Percentiles rank a stretch among this genome's conserved stretches.
phyloP scores from a whole-genome alignment of 1,140 invertebrate species.

The Meloidogyne hapla region DNA sequence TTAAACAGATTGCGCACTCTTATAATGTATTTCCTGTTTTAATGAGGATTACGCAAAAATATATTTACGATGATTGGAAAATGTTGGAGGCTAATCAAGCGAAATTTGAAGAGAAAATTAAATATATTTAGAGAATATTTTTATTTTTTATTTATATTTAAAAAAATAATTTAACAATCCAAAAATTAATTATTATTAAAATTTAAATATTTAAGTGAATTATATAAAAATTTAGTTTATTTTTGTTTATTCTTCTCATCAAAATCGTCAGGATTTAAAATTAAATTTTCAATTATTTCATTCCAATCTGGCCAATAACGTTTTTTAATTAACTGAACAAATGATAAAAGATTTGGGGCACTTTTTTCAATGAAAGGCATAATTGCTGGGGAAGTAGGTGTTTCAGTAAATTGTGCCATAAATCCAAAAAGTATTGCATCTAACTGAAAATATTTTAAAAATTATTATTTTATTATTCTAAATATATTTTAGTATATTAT shows the following conservation, averaged over 20 bases:
- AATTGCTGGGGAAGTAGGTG: slow-evolving; percentile 34
- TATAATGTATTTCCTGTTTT: not conserved
- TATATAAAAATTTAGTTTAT: too few relatives aligned
- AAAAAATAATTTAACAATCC: too few relatives aligned
- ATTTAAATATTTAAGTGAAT: too few relatives aligned
- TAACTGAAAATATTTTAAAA: slow-evolving; percentile 54
- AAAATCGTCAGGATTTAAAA: slow-evolving; percentile 40
- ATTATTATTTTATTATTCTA: too few relatives aligned
- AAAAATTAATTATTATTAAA: too few relatives aligned
- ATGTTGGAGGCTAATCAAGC: not conserved
- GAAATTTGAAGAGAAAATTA: not conserved
- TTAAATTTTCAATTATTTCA: slow-evolving; percentile 36
- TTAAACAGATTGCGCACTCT: too few relatives aligned
- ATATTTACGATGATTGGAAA: not conserved
- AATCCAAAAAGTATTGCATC: slow-evolving; percentile 48
- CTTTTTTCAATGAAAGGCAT: slow-evolving; percentile 43
- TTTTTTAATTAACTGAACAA: slow-evolving; percentile 46
- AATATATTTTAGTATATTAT: too few relatives aligned
- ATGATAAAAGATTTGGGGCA: slow-evolving; percentile 45
- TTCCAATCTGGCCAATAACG: slow-evolving; percentile 56
- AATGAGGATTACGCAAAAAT: not conserved
- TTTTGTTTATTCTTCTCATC: not conserved
- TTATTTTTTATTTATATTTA: too few relatives aligned
- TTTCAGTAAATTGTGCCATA: slow-evolving; percentile 45
- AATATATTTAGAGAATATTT: not conserved